Percentiles rank a stretch among this genome's conserved stretches.
These are phyloP conservation scores for Gallinago solitaria DNA, from an alignment of 2,797 vertebrate genomes.

Conservation along the genomic window DNA sequence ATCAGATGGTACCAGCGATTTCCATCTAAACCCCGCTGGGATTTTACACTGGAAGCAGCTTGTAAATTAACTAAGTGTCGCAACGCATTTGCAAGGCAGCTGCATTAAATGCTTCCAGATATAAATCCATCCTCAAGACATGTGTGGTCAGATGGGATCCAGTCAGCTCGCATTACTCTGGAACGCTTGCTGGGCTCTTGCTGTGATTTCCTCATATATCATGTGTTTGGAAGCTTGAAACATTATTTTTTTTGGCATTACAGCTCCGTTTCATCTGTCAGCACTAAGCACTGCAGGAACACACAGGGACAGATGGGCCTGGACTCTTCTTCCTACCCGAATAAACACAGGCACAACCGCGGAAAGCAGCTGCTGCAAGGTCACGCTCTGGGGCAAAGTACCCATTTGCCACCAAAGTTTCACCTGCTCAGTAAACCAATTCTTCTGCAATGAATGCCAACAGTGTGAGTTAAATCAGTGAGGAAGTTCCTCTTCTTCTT, in stretches of 20 bases:
- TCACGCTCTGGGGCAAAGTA: background rate
- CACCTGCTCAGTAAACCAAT: background rate
- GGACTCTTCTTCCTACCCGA: background rate
- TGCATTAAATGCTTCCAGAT: conserved; percentile 36
- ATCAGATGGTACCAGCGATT: background rate
- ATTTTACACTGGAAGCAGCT: background rate
- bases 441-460: background rate
- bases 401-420: background rate
- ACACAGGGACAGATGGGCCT: conserved; percentile 33
- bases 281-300: conserved; percentile 16
- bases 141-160: conserved; percentile 7
- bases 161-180: background rate
- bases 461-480: background rate
- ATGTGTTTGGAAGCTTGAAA: conserved; percentile 16
- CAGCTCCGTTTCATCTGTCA: conserved; percentile 37
- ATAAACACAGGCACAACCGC: background rate
- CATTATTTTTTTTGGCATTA: background rate
- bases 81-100: background rate
- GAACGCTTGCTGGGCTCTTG: background rate
- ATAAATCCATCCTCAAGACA: background rate
- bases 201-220: background rate
- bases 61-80: conserved; percentile 7
- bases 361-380: conserved; percentile 28
- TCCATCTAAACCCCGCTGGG: background rate
- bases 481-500: background rate